Evolutionary conservation across 2,888 invertebrate species (phyloP).

Genomic region (Acrocyrtus sp.): DNA sequence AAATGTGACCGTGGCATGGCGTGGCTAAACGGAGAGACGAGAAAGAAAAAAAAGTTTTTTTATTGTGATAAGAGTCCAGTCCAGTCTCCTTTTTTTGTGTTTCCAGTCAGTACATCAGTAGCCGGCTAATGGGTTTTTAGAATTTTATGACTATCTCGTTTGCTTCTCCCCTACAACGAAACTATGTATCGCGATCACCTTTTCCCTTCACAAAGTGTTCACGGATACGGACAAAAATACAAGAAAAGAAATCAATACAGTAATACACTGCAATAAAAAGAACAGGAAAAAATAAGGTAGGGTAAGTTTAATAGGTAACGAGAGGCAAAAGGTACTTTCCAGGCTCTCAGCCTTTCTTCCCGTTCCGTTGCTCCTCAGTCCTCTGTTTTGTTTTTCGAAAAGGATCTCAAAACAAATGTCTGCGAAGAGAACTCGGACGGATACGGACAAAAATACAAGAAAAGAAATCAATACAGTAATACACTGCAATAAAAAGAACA

Average conservation of each 20-base stretch:
- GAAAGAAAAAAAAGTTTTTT: conserved; percentile 21
- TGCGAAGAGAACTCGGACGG: too few relatives aligned
- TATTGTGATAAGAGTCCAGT: conserved; percentile 29
- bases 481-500: conserved; percentile 1
- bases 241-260: conserved; percentile 10
- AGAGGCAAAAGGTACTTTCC: background rate
- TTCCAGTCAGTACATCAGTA: conserved; percentile 15
- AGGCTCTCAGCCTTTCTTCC: too few relatives aligned
- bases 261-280: too few relatives aligned
- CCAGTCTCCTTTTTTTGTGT: conserved; percentile 3
- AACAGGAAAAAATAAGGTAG: background rate
- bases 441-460: too few relatives aligned
- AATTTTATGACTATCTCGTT: conserved; percentile 34
- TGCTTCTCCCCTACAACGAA: conserved; percentile 3
- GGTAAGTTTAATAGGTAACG: background rate
- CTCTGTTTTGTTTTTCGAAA: too few relatives aligned
- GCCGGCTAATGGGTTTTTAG: conserved; percentile 38
- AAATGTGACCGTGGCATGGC: conserved; percentile 16
- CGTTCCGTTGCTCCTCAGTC: too few relatives aligned
- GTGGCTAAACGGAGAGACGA: too few relatives aligned
- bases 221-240: too few relatives aligned
- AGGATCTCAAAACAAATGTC: too few relatives aligned
- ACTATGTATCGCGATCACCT: too few relatives aligned
- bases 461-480: conserved; percentile 16
- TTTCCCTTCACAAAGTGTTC: too few relatives aligned